A percentile compares a stretch with the other conserved stretches of the same genome.
phyloP scores from a whole-genome alignment of 2,888 invertebrate genomes.

The Eugnorisma glareosa region DNA sequence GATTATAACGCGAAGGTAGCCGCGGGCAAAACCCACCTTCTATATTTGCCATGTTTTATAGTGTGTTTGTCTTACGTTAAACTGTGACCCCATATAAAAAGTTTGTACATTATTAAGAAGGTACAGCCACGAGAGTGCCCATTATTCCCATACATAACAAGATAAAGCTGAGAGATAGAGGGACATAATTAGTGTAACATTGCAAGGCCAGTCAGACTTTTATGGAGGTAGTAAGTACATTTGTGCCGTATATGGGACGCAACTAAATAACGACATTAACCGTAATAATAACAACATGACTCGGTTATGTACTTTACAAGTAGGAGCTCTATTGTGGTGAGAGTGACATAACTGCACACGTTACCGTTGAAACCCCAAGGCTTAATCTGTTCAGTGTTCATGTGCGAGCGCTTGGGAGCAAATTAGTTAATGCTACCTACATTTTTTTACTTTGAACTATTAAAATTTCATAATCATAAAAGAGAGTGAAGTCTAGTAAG shows the following conservation, averaged over 20 bases:
- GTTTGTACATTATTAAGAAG: constrained; percentile 56
- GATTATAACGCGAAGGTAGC: not conserved
- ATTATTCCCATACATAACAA: constrained; percentile 62
- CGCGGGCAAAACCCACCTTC: not conserved
- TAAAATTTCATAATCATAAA: constrained; percentile 78
- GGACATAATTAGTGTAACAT: constrained; percentile 68
- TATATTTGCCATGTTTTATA: constrained; percentile 7
- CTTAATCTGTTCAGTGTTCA: constrained; percentile 10
- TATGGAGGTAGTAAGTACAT: constrained; percentile 53
- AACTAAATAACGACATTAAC: constrained; percentile 58
- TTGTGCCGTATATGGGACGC: constrained; percentile 47
- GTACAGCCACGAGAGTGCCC: constrained; percentile 54
- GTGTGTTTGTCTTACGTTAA: constrained; percentile 43
- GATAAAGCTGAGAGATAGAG: constrained; percentile 65
- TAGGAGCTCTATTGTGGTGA: constrained; percentile 23
- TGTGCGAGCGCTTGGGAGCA: not conserved
- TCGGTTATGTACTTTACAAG: constrained; percentile 34
- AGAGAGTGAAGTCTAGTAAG: constrained; percentile 75
- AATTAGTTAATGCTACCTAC: constrained; percentile 52
- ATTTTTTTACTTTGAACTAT: constrained; percentile 75
- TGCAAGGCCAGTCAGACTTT: constrained; percentile 54
- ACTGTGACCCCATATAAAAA: constrained; percentile 53
- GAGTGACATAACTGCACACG: constrained; percentile 31
- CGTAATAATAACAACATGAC: constrained; percentile 56
- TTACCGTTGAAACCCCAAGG: constrained; percentile 31